Percentiles rank a stretch among this genome's conserved stretches.
Evolutionary conservation across 2,113 vertebrate species (phyloP).

Genomic region (Apistogramma diplotaenia): DNA sequence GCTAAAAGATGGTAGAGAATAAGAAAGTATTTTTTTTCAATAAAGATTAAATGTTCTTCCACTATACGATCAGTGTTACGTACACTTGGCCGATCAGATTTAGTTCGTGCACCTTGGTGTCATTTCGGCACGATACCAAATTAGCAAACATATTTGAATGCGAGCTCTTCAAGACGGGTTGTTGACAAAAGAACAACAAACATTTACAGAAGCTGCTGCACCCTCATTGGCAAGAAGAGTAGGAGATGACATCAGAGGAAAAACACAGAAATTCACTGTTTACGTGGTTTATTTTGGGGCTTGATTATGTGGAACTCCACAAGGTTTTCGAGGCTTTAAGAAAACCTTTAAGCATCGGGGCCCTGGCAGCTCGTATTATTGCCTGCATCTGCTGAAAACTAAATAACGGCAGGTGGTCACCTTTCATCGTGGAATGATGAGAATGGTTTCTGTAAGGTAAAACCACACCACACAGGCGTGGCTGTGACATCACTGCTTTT

Average conservation of each 20-base stretch:
- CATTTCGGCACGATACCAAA: slow-evolving; percentile 33
- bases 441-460: slow-evolving; percentile 71
- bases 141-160: slow-evolving; percentile 34
- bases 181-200: slow-evolving; percentile 73
- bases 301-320: slow-evolving; percentile 57
- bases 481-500: slow-evolving; percentile 71
- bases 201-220: slow-evolving; percentile 71
- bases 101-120: slow-evolving; percentile 27
- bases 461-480: slow-evolving; percentile 41
- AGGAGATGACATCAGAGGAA: slow-evolving; percentile 61
- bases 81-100: background rate
- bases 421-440: slow-evolving; percentile 75
- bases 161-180: slow-evolving; percentile 23
- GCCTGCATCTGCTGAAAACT: slow-evolving; percentile 74
- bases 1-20: background rate
- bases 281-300: slow-evolving; percentile 65
- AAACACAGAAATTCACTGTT: slow-evolving; percentile 64
- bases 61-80: background rate
- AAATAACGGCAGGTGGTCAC: slow-evolving; percentile 78
- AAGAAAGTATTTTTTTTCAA: background rate
- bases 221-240: slow-evolving; percentile 46
- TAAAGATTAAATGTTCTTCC: background rate
- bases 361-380: slow-evolving; percentile 68
- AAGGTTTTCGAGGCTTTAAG: slow-evolving; percentile 53
- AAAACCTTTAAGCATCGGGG: slow-evolving; percentile 49